Evolutionary conservation across 2,797 vertebrate genomes (phyloP), one percentile per base, ranked within the genome.

Genomic region (Pangasius macronema): DNA sequence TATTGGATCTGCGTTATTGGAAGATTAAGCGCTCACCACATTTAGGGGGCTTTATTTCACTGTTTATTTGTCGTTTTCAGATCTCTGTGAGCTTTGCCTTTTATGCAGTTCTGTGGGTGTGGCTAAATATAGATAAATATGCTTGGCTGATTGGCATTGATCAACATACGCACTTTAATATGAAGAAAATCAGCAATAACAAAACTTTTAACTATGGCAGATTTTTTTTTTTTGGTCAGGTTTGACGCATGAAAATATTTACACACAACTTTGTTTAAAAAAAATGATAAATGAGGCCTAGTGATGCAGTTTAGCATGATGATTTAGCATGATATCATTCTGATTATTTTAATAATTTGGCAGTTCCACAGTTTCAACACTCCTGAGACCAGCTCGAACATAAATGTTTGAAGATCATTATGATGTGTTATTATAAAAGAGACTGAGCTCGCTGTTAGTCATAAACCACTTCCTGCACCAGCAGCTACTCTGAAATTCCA

Each of bases 401-500:
- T 63, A 80, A 83, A 49, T 10, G 53, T 73, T 89, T 77, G 11
- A 83, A 81, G 77, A 77, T 75, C 36, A 85, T 86, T 81, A 82
- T 84, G 61, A 75, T 72, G 67, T 83, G 65, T 86, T 67, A 73
- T 84, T 75, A 87, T 72, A 84, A 81, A 46, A 76, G 76, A 55
- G 86, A 5, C 67, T 85, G 86, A 88, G 67, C 83, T 81, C 63
- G 83, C 79, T 61, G 57, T 91, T 88, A 88, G 85, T 89, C 88
- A 91, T 87, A 83, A 72, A 73, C 87, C 88, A 87, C 83, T 89
- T 91, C 90, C 85, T 87, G 65, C 59, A 81, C 82, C 55, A 83
- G 84, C 33, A 42, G 65, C 51, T 55, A 63, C 70, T 83, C 84
- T 86, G 63, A 86, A 85, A 87, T 82, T 86, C 87, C 87, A 88